These are phyloP conservation scores for Neoarius graeffei DNA, from an alignment of 2,113 vertebrate species.

Conservation along the genomic window DNA sequence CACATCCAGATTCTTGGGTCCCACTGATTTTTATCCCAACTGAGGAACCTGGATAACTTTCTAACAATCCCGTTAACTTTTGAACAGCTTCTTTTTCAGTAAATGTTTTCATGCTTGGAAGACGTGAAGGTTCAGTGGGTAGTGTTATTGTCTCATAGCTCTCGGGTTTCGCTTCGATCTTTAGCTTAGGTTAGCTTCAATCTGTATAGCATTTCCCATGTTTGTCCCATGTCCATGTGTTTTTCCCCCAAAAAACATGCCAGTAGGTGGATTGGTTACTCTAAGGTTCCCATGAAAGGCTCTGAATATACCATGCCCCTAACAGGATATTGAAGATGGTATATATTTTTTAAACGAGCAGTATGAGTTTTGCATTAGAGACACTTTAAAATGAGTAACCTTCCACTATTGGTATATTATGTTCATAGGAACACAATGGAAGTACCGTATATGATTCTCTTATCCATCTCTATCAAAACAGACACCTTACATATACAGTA, in stretches of 20 bases:
- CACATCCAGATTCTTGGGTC: neutral
- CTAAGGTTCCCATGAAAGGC: neutral
- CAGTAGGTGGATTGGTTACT: neutral
- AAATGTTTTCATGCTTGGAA: neutral
- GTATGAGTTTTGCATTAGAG: neutral
- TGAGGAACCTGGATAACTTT: neutral
- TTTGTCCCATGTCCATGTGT: neutral
- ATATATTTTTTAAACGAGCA: too few species aligned
- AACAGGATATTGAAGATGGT: too few species aligned
- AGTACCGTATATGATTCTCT: neutral
- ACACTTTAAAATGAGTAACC: neutral
- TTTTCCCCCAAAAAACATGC: neutral
- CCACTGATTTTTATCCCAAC: neutral
- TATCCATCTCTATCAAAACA: neutral
- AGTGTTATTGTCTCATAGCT: neutral
- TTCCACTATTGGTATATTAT: neutral
- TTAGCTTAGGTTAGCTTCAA: neutral
- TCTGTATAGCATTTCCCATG: neutral
- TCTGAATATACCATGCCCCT: neutral
- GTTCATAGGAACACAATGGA: neutral
- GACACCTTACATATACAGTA: neutral
- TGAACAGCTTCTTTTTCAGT: neutral
- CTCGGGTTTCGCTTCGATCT: neutral
- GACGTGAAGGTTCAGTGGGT: neutral
- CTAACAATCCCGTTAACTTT: neutral